phyloP scores from a whole-genome alignment of 2,888 invertebrate genomes.

The Poecilobothrus nobilitatus region DNA sequence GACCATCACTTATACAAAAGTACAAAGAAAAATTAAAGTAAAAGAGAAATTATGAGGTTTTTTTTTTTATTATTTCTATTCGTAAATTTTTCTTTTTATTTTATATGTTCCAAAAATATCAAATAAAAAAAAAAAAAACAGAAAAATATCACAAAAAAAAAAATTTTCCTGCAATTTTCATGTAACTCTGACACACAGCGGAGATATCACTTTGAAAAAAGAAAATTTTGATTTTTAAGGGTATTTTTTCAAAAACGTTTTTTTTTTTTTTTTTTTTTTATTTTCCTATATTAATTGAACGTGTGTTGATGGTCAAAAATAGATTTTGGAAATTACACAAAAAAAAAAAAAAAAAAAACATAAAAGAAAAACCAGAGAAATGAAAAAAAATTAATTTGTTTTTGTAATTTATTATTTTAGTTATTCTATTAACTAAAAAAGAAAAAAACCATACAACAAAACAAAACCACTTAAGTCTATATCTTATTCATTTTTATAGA shows the following conservation, averaged over 20 bases:
- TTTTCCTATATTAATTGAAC: background rate
- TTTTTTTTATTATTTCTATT: background rate
- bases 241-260: background rate
- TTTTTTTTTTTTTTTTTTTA: background rate
- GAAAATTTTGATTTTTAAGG: too few species aligned
- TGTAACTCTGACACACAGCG: background rate
- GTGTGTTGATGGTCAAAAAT: conserved; percentile 1
- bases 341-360: too few species aligned
- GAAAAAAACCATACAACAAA: too few species aligned
- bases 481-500: background rate
- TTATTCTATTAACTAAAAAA: background rate
- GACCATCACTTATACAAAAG: conserved; percentile 8
- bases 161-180: background rate
- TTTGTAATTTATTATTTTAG: too few species aligned
- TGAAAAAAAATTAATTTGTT: too few species aligned
- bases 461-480: background rate
- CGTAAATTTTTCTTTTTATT: background rate
- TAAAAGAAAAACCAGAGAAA: too few species aligned
- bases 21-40: conserved; percentile 12
- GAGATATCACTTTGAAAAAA: background rate
- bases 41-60: background rate
- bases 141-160: background rate
- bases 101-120: background rate
- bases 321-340: background rate
- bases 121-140: too few species aligned